Conservation (phyloP, 2,888 invertebrate genomes). For the Melitaea athalia region DNA sequence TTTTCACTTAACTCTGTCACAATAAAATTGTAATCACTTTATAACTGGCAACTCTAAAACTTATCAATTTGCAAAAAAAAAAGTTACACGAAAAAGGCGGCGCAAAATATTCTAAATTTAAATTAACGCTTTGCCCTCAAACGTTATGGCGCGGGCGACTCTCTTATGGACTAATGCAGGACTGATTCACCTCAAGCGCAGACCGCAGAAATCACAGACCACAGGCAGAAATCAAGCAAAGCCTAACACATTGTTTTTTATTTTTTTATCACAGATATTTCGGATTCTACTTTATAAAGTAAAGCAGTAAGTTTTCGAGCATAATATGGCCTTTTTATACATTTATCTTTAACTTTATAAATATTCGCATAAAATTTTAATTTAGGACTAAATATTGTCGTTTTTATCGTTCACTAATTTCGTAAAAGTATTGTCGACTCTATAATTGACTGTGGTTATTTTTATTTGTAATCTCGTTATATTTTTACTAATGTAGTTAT, state of each 20-base stretch:
- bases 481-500: no score
- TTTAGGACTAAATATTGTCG: no score
- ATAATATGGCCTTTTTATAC: not conserved
- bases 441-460: no score
- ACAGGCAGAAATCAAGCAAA: constrained; percentile 71
- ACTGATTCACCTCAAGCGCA: constrained; percentile 77
- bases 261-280: constrained; percentile 55
- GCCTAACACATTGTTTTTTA: constrained; percentile 67
- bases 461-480: no score
- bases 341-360: no score
- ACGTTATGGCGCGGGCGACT: constrained; percentile 72
- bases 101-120: constrained; percentile 76
- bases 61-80: constrained; percentile 47
- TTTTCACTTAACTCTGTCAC: constrained; percentile 42
- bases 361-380: no score
- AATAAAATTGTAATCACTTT: constrained; percentile 6
- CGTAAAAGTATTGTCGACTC: no score
- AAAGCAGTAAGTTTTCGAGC: not conserved
- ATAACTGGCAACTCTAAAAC: constrained; percentile 48
- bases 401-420: no score
- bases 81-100: constrained; percentile 59
- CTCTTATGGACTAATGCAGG: constrained; percentile 75
- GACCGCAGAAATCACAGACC: constrained; percentile 74
- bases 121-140: constrained; percentile 66
- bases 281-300: constrained; percentile 45